phyloP scores from a whole-genome alignment of 2,888 invertebrate genomes.

The Nephrocerus scutellatus region DNA sequence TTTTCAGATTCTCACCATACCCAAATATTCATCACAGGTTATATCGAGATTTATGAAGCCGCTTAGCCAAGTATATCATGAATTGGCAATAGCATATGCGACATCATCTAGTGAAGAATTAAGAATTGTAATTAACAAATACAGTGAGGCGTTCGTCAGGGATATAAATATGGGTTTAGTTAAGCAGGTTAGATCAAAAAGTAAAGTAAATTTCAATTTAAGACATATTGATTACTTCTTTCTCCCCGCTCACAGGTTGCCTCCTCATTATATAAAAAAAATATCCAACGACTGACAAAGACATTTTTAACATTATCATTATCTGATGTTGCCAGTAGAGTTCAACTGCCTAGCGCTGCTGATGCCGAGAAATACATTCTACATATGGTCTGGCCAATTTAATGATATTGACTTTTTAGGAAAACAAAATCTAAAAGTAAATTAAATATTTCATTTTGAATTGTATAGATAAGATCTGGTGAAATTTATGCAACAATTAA shows the following conservation, averaged over 20 bases:
- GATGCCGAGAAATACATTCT: conserved; percentile 92
- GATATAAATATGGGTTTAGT: conserved; percentile 74
- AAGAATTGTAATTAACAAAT: conserved; percentile 63
- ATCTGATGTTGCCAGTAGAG: conserved; percentile 70
- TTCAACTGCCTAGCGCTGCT: conserved; percentile 72
- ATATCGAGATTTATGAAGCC: conserved; percentile 80
- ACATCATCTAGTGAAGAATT: conserved; percentile 67
- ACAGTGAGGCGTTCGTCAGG: conserved; percentile 71
- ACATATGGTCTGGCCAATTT: conserved; percentile 69
- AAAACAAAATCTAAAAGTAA: background rate
- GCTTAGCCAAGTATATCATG: conserved; percentile 79
- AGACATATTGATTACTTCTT: background rate
- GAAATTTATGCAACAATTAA: conserved; percentile 96
- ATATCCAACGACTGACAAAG: conserved; percentile 91
- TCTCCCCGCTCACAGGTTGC: conserved; percentile 56
- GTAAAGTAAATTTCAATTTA: background rate
- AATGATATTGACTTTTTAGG: conserved; percentile 1
- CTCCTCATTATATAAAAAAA: conserved; percentile 87
- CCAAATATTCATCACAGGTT: conserved; percentile 88
- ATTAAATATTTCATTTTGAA: conserved; percentile 9
- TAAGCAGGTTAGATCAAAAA: conserved; percentile 55
- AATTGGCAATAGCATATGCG: conserved; percentile 74
- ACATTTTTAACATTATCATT: conserved; percentile 62
- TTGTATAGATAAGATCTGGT: conserved; percentile 88
- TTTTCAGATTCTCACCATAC: conserved; percentile 57